Conservation (phyloP, 2,113 vertebrate species). For the Xerus inauris region DNA sequence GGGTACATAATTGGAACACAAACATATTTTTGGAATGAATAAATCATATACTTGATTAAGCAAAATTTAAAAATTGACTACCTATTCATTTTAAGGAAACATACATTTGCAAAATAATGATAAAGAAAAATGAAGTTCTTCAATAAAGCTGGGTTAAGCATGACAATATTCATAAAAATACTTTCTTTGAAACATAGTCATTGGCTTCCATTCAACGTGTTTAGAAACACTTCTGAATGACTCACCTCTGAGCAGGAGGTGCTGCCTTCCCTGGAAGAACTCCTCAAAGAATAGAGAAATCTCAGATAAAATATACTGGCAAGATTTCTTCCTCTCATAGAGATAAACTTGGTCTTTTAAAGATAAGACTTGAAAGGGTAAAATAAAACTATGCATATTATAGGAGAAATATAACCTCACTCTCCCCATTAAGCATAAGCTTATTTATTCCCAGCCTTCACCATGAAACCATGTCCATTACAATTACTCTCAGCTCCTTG, state of each 20-base stretch:
- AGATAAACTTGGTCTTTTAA: neutral
- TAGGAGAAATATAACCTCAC: neutral
- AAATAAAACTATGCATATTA: neutral
- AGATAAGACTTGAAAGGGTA: neutral
- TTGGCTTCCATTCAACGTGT: neutral
- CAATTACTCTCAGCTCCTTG: neutral
- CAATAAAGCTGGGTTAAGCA: conserved; percentile 43
- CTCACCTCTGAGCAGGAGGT: neutral
- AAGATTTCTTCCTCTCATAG: neutral
- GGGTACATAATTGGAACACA: neutral
- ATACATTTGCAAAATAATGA: neutral
- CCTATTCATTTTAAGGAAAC: neutral
- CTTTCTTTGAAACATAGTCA: conserved; percentile 46
- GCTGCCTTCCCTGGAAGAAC: neutral
- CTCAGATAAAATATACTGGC: neutral
- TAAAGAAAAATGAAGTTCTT: conserved; percentile 53
- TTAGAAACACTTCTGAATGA: conserved; percentile 37
- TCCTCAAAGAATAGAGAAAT: neutral
- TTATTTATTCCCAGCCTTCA: neutral
- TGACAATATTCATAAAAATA: conserved; percentile 53
- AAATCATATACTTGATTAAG: neutral
- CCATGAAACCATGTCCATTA: neutral
- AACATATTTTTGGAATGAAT: neutral
- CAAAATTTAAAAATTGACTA: neutral
- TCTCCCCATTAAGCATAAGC: neutral